phyloP scores from a whole-genome alignment of 2,888 invertebrate species.

The Zeuzera pyrina region DNA sequence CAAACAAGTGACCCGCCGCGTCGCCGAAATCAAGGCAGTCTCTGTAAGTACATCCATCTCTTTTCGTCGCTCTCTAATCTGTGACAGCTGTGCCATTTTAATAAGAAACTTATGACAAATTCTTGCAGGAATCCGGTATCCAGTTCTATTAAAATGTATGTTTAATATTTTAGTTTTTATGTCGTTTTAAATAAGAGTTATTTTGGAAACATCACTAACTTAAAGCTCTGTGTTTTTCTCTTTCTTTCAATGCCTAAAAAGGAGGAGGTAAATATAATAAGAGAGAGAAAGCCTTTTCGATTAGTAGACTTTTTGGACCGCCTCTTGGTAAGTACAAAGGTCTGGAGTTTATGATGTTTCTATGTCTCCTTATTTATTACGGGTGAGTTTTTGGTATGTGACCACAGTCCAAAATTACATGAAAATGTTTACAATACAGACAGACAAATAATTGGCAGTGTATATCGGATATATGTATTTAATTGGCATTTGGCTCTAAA shows the following conservation, averaged over 20 bases:
- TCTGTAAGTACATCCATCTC: slow-evolving; percentile 76
- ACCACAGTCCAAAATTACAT: too few relatives aligned
- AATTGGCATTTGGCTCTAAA: too few relatives aligned
- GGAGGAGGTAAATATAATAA: slow-evolving; percentile 67
- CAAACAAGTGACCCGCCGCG: slow-evolving; percentile 89
- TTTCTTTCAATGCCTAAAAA: slow-evolving; percentile 64
- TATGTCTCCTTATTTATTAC: slow-evolving; percentile 23
- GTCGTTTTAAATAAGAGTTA: slow-evolving; percentile 20
- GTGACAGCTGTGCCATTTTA: slow-evolving; percentile 21
- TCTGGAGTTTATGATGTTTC: slow-evolving; percentile 50
- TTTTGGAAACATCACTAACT: slow-evolving; percentile 60
- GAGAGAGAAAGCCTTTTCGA: slow-evolving; percentile 43
- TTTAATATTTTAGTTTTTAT: slow-evolving; percentile 27
- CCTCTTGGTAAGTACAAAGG: slow-evolving; percentile 50
- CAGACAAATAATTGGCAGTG: too few relatives aligned
- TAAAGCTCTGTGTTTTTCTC: slow-evolving; percentile 56
- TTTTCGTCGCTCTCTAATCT: slow-evolving; percentile 10
- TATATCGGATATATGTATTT: too few relatives aligned
- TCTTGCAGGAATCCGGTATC: slow-evolving; percentile 34
- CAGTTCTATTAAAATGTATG: slow-evolving; percentile 33
- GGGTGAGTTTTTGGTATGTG: slow-evolving; percentile 1
- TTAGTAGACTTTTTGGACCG: slow-evolving; percentile 44
- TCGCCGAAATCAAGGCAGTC: slow-evolving; percentile 93
- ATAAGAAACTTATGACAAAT: slow-evolving; percentile 18
- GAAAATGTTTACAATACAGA: too few relatives aligned